Evolutionary conservation across 2,113 vertebrate genomes (phyloP).

Genomic region (Butorides virescens): DNA sequence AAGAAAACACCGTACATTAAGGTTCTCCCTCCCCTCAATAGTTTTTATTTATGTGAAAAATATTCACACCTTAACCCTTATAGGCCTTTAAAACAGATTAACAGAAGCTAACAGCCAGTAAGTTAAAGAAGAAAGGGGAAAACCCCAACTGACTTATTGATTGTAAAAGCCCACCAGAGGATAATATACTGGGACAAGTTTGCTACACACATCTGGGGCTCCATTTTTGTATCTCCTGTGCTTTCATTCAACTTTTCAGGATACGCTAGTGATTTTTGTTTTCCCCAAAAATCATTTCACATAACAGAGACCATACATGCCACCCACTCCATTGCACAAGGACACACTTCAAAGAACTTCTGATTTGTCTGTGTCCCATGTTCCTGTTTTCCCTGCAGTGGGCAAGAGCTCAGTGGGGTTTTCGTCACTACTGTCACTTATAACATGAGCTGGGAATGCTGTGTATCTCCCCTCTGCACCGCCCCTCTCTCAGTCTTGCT

Average conservation of each 20-base stretch:
- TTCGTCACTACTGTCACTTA: not conserved
- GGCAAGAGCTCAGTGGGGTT: not conserved
- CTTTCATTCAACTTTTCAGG: not conserved
- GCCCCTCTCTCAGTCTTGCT: not conserved
- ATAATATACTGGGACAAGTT: not conserved
- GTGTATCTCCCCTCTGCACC: not conserved
- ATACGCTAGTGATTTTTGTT: not conserved
- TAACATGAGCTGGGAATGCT: not conserved
- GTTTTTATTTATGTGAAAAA: not conserved
- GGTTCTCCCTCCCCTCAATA: rapidly evolving
- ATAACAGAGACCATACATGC: not conserved
- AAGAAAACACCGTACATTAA: not conserved
- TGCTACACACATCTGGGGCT: not conserved
- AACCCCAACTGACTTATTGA: not conserved
- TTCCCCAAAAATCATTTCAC: not conserved
- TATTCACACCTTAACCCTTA: not conserved
- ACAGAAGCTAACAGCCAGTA: not conserved
- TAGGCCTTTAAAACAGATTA: not conserved
- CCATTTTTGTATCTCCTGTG: not conserved
- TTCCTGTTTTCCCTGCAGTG: not conserved
- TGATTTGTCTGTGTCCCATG: not conserved
- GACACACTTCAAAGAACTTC: not conserved
- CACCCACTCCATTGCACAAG: not conserved
- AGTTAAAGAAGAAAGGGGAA: not conserved
- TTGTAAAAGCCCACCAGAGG: not conserved